Base-by-base conservation (phyloP, 2,113 vertebrate species). In the Pseudorasbora parva region DNA sequence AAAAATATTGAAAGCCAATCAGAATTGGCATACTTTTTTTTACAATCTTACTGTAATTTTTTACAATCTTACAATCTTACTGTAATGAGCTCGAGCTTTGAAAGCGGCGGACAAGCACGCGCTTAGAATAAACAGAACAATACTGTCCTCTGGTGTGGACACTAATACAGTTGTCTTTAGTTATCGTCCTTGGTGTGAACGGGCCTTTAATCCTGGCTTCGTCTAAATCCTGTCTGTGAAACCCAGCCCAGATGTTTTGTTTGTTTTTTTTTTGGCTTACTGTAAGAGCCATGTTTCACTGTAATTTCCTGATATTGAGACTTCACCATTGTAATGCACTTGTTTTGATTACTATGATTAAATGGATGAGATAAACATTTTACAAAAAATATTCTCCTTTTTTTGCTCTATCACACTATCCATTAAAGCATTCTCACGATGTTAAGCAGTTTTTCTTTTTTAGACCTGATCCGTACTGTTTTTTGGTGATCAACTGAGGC, bases 321-420 rank as follows among this genome's bases (percentile, higher is more conserved):
- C 30, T 57, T 54, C 47, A 33, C 41, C 30, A 41, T 23, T 77
- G 74, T 77, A 77, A 23, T 57, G 51, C 74, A 57, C 51, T 41
- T 57, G 74, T 76, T 76, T 76, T 76, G 30, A 76, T 37, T 57
- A 57, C 49, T 76, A 57, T 57, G 51, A 77, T 77, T 77, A 77
- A 77, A 77, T 77, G 30, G 51, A 77, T 56, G 51, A 77, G 19
- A 56, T 37, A 57, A 23, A 37, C 11, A 69, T 77, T 77, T 74
- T 21, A 77, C 30, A 19, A 10, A 76, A 37, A n/a, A 57, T 41
- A 0, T 57, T 56, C 8, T 11, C 1, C 2, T 10, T n/a, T 2
- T 37, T 76, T 57, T 19, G 10, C 27, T 33, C 30, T 37, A 76
- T 30, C 19, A 57, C 2, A n/a, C 3, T 5, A 64, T 64, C 8